Conservation (phyloP, 2,888 invertebrate species). For the Dioctria rufipes region DNA sequence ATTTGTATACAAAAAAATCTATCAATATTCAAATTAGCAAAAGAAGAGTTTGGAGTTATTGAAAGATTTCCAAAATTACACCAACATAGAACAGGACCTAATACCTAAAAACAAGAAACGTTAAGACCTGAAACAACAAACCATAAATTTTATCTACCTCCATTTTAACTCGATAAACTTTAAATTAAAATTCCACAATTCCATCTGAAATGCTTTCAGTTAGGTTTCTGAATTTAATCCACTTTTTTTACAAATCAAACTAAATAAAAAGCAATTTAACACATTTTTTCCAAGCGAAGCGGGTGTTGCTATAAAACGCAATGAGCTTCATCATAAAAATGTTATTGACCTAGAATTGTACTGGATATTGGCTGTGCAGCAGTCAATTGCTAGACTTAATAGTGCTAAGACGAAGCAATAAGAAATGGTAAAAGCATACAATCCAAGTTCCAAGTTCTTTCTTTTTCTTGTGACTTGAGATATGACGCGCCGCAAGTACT, state of each 20-base stretch:
- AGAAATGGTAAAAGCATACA: constrained; percentile 2
- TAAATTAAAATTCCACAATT: not conserved
- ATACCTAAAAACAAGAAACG: too few species aligned
- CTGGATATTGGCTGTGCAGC: not conserved
- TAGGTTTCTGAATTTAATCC: too few species aligned
- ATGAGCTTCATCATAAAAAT: constrained; percentile 10
- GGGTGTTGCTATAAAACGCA: constrained; percentile 13
- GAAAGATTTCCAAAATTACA: too few species aligned
- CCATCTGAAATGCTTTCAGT: not conserved
- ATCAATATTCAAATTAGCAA: too few species aligned
- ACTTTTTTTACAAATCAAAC: not conserved
- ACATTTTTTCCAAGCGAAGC: not conserved
- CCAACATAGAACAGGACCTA: too few species aligned
- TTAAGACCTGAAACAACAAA: too few species aligned
- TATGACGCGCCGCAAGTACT: constrained; percentile 8
- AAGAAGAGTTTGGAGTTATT: too few species aligned
- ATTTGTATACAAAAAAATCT: too few species aligned
- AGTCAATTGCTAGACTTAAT: too few species aligned
- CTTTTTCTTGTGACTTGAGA: not conserved
- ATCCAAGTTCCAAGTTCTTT: not conserved
- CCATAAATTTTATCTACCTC: too few species aligned
- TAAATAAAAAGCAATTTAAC: constrained; percentile 1
- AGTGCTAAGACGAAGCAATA: not conserved
- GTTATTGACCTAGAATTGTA: constrained; percentile 28
- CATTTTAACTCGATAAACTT: too few species aligned